Conservation (phyloP, 2,113 vertebrate genomes). For the Mirza zaza region DNA sequence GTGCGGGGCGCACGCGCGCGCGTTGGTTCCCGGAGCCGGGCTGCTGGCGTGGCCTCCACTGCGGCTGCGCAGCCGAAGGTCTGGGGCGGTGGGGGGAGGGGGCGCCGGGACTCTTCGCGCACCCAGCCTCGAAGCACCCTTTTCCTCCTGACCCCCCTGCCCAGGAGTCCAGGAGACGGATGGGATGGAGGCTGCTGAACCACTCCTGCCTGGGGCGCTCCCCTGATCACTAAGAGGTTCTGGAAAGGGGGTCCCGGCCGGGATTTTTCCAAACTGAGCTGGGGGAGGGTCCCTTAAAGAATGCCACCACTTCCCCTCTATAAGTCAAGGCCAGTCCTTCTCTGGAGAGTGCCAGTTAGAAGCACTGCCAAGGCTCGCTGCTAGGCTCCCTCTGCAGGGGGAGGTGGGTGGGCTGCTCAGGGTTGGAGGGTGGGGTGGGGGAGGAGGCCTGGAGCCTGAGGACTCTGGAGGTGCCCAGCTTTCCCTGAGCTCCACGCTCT, state of each 20-base stretch:
- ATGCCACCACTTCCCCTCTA: background rate
- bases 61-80: slow-evolving; percentile 53
- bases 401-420: background rate
- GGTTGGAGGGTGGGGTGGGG: background rate
- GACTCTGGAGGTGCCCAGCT: background rate
- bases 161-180: background rate
- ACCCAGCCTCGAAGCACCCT: background rate
- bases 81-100: too few relatives aligned
- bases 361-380: background rate
- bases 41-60: background rate
- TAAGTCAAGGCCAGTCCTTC: background rate
- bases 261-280: slow-evolving; percentile 8
- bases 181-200: background rate
- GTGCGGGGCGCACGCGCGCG: background rate
- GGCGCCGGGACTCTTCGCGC: background rate
- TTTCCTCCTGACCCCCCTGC: background rate
- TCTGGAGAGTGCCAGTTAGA: background rate
- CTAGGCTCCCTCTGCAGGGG: background rate
- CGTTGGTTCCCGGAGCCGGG: background rate
- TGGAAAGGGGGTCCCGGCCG: background rate
- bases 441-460: background rate
- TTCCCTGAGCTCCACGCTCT: background rate
- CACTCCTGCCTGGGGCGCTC: background rate
- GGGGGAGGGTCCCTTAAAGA: background rate
- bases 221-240: background rate